Evolutionary conservation across 2,888 invertebrate genomes (phyloP), one percentile per base, ranked within the genome.

Genomic region (Agrochola litura): DNA sequence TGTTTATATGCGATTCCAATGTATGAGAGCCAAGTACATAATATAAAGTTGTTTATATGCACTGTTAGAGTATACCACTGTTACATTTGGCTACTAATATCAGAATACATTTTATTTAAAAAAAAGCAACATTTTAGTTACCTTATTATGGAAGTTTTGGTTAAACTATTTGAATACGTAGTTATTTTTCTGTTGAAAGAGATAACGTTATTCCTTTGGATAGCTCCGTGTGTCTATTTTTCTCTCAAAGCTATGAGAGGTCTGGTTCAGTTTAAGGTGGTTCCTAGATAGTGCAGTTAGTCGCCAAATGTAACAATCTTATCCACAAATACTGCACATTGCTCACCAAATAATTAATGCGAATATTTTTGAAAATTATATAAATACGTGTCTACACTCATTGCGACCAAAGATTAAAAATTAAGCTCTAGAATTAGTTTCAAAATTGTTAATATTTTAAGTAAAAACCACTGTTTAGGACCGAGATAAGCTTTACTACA

Each of bases 401-500:
- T 91, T 89, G 90, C 91, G 95, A 96, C 96, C 96, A 96, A 96
- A 96, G 96, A 96, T 93, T 92, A 91, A 88, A 88, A 92, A 91
- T 90, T 92, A 92, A 91, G 94, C 91, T 86, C 85, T 94, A 94
- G 92, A 90, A 89, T 91, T 91, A 92, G 87, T 89, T 88, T 81
- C 79, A 71, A 90, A 87, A 86, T 86, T 89, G 78, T 86, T 81
- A 89, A 82, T 85, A 78, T 73, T 85, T 82, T 86, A 89, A 90
- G 89, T 82, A 85, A 83, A 52, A 89, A 88, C 86, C 89, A 89
- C 89, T 76, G 86, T 87, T 89, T 85, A 78, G 6, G 67, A 77
- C 79, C 73, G 82, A 74, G 6, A 83, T 74, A 89, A 84, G 82
- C 79, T 82, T 86, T 89, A 91, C 86, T 88, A 72, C 83, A 88